Evolutionary conservation across 2,797 vertebrate species (phyloP), one percentile per base, ranked within the genome.

Genomic region (Zalophus californianus): DNA sequence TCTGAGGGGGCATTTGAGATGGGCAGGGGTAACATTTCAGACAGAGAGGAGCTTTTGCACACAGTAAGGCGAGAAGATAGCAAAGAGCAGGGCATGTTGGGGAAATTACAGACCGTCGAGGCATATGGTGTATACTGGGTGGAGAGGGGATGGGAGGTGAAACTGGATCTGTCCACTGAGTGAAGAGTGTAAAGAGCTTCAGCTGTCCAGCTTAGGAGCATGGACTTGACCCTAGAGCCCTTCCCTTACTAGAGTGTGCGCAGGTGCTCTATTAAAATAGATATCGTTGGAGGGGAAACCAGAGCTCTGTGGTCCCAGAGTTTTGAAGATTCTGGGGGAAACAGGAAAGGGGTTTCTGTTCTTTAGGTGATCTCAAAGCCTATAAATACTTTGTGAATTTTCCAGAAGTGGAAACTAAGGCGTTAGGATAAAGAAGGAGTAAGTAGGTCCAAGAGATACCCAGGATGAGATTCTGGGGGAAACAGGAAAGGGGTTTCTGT

Each of bases 61-160:
- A 2, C 2, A 41, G 27, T 20, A 58, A 27, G 23, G 5, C 38
- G 72, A 41, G 38, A 82, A 68, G 29, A n/a, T 4, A 20, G 38
- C 3, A 21, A 78, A 90, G 44, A 78, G 0, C 25, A 54, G 38
- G 23, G 1, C 0, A 9, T 0, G 0, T 60, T 29, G 5, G 10
- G 68, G 32, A 38, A 25, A 38, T 70, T 48, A 20, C 7, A 41
- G 5, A 20, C 3, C 27, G 4, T 0, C 0, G 0, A 50, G 35
- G 50, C 27, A 5, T 6, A 3, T 32, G 14, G 25, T 44, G 0
- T 32, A 32, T 35, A 18, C 41, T 2, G 25, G 13, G 1, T 32
- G 3, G 79, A n/a, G 66, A 54, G 32, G 50, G 25, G 15, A 12
- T 4, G 1, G 18, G 15, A 7, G 6, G n/a, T 56, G 27, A 50